phyloP scores from a whole-genome alignment of 2,113 vertebrate species.

The Montifringilla adamsi region DNA sequence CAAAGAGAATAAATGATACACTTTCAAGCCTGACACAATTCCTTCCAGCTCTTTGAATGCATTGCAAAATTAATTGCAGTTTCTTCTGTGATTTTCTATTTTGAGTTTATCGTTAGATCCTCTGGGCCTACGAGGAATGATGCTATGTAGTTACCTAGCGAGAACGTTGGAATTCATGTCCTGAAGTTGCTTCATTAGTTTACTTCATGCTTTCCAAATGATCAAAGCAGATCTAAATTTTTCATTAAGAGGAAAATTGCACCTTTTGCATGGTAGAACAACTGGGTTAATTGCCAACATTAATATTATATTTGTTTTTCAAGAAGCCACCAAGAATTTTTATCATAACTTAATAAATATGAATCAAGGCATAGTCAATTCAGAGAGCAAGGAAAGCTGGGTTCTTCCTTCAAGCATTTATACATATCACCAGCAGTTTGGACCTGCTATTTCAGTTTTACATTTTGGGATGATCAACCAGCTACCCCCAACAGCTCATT shows the following conservation, averaged over 20 bases:
- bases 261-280: slow-evolving; percentile 68
- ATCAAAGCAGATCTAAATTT: slow-evolving; percentile 68
- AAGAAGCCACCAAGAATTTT: background rate
- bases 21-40: slow-evolving; percentile 17
- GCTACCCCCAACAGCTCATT: background rate
- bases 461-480: background rate
- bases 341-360: background rate
- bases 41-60: slow-evolving; percentile 2
- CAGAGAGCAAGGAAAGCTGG: background rate
- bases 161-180: background rate
- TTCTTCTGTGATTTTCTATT: slow-evolving; percentile 37
- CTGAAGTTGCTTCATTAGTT: slow-evolving; percentile 36
- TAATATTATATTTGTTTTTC: slow-evolving; percentile 21
- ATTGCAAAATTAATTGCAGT: slow-evolving; percentile 59
- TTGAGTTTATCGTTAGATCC: slow-evolving; percentile 15
- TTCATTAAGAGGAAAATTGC: slow-evolving; percentile 67
- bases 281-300: slow-evolving; percentile 63
- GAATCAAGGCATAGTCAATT: background rate
- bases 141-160: background rate
- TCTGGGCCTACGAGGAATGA: background rate
- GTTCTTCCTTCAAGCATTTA: background rate
- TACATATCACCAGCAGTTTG: background rate
- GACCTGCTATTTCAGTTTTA: background rate
- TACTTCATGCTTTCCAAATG: slow-evolving; percentile 35
- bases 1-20: slow-evolving; percentile 39